phyloP scores from a whole-genome alignment of 2,797 vertebrate species.

The Champsocephalus esox region DNA sequence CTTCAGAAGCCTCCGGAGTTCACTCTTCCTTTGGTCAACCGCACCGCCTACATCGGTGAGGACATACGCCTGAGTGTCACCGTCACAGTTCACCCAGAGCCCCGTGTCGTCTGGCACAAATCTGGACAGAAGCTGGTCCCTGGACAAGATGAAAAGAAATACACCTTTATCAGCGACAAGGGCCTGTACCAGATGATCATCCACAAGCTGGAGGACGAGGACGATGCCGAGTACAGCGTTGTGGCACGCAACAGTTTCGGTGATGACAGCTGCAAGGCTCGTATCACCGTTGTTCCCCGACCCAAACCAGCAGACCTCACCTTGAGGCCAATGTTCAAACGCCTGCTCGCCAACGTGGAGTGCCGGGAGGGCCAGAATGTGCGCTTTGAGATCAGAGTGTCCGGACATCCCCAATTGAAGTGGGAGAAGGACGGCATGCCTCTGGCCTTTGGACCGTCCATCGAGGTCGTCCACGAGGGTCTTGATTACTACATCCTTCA shows the following conservation, averaged over 20 bases:
- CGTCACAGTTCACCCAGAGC: slow-evolving; percentile 98
- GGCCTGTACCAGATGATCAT: slow-evolving; percentile 96
- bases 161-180: slow-evolving; percentile 95
- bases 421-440: slow-evolving; percentile 98
- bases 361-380: slow-evolving; percentile 94
- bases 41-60: slow-evolving; percentile 93
- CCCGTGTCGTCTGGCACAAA: slow-evolving; percentile 96
- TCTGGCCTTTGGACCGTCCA: slow-evolving; percentile 92
- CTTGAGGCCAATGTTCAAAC: slow-evolving; percentile 98
- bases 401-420: slow-evolving; percentile 91
- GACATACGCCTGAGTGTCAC: slow-evolving; percentile 94
- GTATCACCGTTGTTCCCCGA: slow-evolving; percentile 91
- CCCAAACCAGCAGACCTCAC: slow-evolving; percentile 94
- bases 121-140: slow-evolving; percentile 97
- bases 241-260: slow-evolving; percentile 95
- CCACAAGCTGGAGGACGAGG: slow-evolving; percentile 87
- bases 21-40: slow-evolving; percentile 94
- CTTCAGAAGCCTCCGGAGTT: slow-evolving; percentile 98
- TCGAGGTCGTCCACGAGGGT: slow-evolving; percentile 97
- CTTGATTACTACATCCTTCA: slow-evolving; percentile 97
- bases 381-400: slow-evolving; percentile 97
- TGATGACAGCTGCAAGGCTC: slow-evolving; percentile 98
- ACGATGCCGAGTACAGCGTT: slow-evolving; percentile 95
- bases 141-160: slow-evolving; percentile 93
- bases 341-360: slow-evolving; percentile 94